Evolutionary conservation across 1,140 invertebrate species (phyloP), one percentile per base, ranked within the genome.

Genomic region (Drepana arcuata): DNA sequence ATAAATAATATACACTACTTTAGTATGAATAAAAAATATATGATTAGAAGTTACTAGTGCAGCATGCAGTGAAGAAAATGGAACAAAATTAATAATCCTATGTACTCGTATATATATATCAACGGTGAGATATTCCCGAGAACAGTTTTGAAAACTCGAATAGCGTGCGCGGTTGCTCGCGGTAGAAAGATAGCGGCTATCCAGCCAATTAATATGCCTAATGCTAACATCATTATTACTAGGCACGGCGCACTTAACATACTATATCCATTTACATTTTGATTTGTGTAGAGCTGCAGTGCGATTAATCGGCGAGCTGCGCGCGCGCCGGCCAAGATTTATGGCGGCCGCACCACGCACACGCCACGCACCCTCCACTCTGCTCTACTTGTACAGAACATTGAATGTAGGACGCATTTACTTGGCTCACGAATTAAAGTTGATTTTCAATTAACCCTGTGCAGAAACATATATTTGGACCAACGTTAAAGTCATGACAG

Each of bases 211-310:
- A 81, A 81, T 78, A 78, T 74, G 67, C 68, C 73, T 81, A 81
- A 81, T 81, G 73, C 77, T 73, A 81, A 81, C 77, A 81, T 81
- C 73, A 78, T 81, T 81, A 81, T 81, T 81, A 81, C 73, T 64
- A 63, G 67, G 58, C 67, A 60, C 48, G 61, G 65, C 58, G 66
- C 66, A 70, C 77, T 81, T 81, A 81, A 75, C 71, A 77, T 74
- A 77, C 68, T 74, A 75, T 79, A 81, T 81, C 73, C 71, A 70
- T 77, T 77, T 81, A 75, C 77, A 75, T 72, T 71, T 78, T 80
- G 75, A 81, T 81, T 81, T 81, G 77, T 81, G 71, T 70, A 61
- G 63, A 64, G 69, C 62, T 66, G 41, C 33, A 44, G 47, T 56
- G 62, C 71, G 69, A 81, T 78, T 81, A 81, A 81, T 81, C 73